Evolutionary conservation across 2,113 vertebrate genomes (phyloP).

Genomic region (Trochalopteron elliotii): DNA sequence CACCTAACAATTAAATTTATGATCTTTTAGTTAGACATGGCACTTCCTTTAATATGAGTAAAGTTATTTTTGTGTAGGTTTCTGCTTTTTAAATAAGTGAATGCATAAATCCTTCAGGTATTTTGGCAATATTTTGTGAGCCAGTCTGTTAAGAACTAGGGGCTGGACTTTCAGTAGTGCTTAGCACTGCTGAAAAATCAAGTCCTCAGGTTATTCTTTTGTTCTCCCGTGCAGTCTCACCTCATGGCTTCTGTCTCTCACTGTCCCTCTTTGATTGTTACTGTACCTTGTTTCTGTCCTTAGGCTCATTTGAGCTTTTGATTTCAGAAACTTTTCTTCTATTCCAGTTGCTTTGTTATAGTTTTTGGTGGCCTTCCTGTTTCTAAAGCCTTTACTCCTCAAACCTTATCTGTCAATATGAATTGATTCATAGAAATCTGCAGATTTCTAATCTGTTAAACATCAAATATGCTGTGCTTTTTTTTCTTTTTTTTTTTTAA

Average conservation of each 20-base stretch:
- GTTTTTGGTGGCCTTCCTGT: neutral
- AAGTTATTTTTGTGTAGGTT: neutral
- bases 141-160: neutral
- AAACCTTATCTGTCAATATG: neutral
- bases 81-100: slow-evolving; percentile 11
- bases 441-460: neutral
- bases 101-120: neutral
- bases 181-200: neutral
- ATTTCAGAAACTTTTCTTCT: neutral
- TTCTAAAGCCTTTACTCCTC: neutral
- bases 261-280: neutral
- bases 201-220: neutral
- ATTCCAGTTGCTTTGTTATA: neutral
- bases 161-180: neutral
- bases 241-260: neutral
- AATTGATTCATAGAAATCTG: neutral
- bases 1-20: neutral
- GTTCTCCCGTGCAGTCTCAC: neutral
- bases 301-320: neutral
- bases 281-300: neutral
- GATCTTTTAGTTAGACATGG: neutral
- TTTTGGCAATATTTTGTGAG: neutral
- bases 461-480: neutral
- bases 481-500: neutral
- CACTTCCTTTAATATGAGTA: neutral